Base-by-base conservation (phyloP, 2,797 vertebrate genomes). In the Arctocebus calabarensis region DNA sequence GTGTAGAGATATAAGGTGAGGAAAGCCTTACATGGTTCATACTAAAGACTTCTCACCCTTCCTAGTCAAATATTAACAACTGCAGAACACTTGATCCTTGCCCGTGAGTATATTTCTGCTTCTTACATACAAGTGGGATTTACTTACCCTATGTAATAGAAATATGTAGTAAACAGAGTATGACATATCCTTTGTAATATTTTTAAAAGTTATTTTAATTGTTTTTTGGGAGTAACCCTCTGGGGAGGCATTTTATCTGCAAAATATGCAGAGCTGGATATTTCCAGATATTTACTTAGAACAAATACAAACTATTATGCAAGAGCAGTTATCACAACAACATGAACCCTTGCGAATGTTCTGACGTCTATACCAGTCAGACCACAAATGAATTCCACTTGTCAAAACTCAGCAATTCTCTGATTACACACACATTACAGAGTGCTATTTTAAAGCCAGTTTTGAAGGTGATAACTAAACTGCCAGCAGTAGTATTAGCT, bases 251-350 rank as follows among this genome's bases (percentile, higher is more conserved):
- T 89, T 86, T 87, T 77, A 68, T 87, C 84, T 95, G 71, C 52
- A 91, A 95, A 90, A 88, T 79, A 27, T 81, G 59, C 64, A 64
- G 32, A 94, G 79, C 57, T 90, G 82, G 52, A 66, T 55, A 68
- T 97, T 84, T 95, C 90, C 83, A 96, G 64, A 66, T 96, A 78
- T 88, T 97, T 94, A 66, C 57, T 92, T 90, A 70, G 90, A 77
- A 81, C 78, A 86, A 94, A 90, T 32, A 79, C 32, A 68, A 88
- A 87, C 84, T 90, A 73, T 97, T 96, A 82, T 61, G 90, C 88
- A 97, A 97, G 84, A 91, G 16, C 61, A 79, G n/a, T 92, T 92
- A 89, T 83, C 73, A 84, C 70, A 96, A 92, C 81, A 86, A 84
- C 86, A 61, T 95, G 84, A n/a, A 71, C 71, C 8, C 77, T 84